Evolutionary conservation across 2,888 invertebrate species (phyloP), one percentile per base, ranked within the genome.

Genomic region (Leptothorax acervorum): DNA sequence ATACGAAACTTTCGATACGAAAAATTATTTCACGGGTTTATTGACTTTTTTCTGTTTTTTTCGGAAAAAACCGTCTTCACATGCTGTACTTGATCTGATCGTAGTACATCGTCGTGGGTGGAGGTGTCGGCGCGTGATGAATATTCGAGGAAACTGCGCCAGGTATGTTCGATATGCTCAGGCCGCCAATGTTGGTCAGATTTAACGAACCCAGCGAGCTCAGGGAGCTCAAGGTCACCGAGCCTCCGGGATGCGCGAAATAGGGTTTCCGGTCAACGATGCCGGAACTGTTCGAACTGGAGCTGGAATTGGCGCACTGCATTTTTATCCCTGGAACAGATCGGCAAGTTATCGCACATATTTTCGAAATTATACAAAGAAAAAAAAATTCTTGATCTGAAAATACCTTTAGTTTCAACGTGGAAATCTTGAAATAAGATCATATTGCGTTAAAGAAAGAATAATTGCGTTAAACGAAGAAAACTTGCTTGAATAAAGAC

Each of bases 1-100:
- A 75, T 35, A 48, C 9, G 15, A 45, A 75, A 75, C 5, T 63
- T 75, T 62, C 18, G 28, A 62, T 31, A 55, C 15, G n/a, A 42
- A n/a, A 6, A 65, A 76, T 39, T 42, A 66, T 55, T 42, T 68
- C n/a, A 23, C 35, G 23, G 15, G 23, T 23, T 65, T 51, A 65
- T 45, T 66, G 31, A 31, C 35, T n/a, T 39, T 35, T 53, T 3
- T 45, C 28, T 12, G 45, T 60, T 45, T 18, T 35, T 39, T 3
- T 35, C 6, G 6, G 42, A 9, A 55, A 23, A 35, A 42, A 65
- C 42, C 45, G 39, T 48, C 62, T 85, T 92, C 90, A 94, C 92
- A 94, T 93, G 63, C 90, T 87, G 90, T 94, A 94, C 87, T 94
- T 94, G 85, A 94, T 91, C 88, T 92, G 94, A 84, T 94, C 94